phyloP scores from a whole-genome alignment of 2,888 invertebrate genomes.

The Melanchra persicariae region DNA sequence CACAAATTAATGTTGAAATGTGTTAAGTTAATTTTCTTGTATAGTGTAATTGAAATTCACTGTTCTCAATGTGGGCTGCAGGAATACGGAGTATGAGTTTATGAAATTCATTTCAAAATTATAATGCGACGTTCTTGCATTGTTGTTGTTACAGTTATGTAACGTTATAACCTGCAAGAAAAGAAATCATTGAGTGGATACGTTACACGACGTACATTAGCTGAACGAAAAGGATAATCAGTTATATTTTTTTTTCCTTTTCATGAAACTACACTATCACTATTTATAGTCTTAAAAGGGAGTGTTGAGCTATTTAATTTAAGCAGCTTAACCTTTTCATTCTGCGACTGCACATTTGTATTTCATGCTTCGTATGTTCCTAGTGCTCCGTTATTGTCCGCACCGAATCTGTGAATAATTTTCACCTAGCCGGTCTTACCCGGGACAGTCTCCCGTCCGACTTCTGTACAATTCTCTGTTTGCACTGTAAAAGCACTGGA shows the following conservation, averaged over 20 bases:
- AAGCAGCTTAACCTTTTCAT: background rate
- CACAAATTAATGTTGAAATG: constrained; percentile 21
- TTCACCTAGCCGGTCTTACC: constrained; percentile 10
- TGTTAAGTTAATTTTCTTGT: constrained; percentile 19
- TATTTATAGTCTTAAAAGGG: background rate
- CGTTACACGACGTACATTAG: background rate
- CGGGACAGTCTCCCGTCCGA: background rate
- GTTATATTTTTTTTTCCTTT: background rate
- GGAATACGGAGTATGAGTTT: constrained; percentile 17
- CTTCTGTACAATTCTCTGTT: constrained; percentile 29
- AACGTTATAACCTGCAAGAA: background rate
- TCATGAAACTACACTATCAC: background rate
- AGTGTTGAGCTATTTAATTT: background rate
- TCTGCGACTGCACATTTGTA: background rate
- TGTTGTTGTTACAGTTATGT: background rate
- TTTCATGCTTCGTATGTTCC: constrained; percentile 3
- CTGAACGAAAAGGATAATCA: background rate
- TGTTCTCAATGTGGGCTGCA: constrained; percentile 11
- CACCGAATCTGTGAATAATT: constrained; percentile 35
- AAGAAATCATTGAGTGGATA: background rate
- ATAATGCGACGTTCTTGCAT: constrained; percentile 1
- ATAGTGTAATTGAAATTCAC: constrained; percentile 26
- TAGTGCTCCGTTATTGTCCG: background rate
- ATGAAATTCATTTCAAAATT: constrained; percentile 18
- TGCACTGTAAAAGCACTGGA: constrained; percentile 32